Base-by-base conservation (phyloP, 2,113 vertebrate genomes). In the Phasianus colchicus region DNA sequence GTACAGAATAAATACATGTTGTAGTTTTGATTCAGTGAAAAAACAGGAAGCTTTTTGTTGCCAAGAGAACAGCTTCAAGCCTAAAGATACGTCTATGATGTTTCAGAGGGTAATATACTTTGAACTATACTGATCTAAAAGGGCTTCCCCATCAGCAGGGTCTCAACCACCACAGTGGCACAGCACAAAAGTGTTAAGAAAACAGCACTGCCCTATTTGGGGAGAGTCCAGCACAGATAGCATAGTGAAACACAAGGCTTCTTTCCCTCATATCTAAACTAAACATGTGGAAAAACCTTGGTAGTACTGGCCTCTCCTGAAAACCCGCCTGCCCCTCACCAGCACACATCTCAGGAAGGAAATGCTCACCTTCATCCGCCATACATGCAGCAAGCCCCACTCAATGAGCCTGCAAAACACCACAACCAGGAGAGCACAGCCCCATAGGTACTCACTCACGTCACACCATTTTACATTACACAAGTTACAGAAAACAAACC, bases 351-450 rank as follows among this genome's bases (percentile, higher is more conserved):
- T 81, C 30, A 54, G 43, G 14, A 57, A 29, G 21, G 10, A 24
- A 48, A 7, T 18, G 27, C 48, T 72, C 61, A 21, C n/a, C 48
- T 73, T 76, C 16, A 43, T 21, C 7, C 34, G 8, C 6, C 34
- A 18, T 19, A 30, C 52, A 4, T 32, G 36, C 42, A 84, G 55
- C 61, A 60, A 45, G 25, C 17, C 57, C 73, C 60, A 83, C 52
- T 54, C 52, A 29, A 14, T 16, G 25, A 54, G 52, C 27, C 52
- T 29, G 27, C 52, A 54, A 27, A 29, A 34, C 11, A 29, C 20
- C 7, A 19, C 5, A 1, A 1, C 7, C 27, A 52, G 42, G 13
- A 60, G 42, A 55, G 34, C 0, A 0, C 7, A 6, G 3, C 9
- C 21, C 43, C 24, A 18, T 36, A 47, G 45, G 64, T 11, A 38